phyloP scores from a whole-genome alignment of 2,113 vertebrate species.

The Poeciliopsis turrubarensis region DNA sequence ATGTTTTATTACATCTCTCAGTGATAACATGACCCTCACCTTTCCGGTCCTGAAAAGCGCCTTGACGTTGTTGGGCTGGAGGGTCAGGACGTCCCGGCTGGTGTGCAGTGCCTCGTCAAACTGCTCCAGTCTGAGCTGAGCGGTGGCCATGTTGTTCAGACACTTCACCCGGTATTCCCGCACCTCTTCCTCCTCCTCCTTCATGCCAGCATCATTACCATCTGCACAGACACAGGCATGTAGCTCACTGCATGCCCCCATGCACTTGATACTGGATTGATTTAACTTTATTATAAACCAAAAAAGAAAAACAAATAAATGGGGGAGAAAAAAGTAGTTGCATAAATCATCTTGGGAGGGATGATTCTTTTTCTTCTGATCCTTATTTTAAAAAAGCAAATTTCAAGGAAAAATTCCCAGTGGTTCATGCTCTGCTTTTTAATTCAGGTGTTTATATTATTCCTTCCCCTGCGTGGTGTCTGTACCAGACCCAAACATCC shows the following conservation, averaged over 20 bases:
- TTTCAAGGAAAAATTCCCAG: neutral
- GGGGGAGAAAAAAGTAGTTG: neutral
- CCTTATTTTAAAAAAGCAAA: neutral
- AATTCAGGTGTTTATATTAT: constrained; percentile 6
- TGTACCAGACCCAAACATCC: neutral
- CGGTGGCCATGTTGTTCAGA: constrained; percentile 85
- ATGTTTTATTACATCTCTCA: neutral
- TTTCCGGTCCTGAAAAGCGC: constrained; percentile 84
- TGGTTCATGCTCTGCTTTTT: neutral
- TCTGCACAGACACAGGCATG: constrained; percentile 52
- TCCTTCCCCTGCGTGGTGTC: neutral
- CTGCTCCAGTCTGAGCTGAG: constrained; percentile 83
- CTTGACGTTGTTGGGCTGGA: constrained; percentile 83
- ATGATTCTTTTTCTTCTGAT: neutral
- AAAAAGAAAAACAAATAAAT: no score
- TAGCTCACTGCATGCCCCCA: constrained; percentile 10
- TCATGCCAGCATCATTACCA: constrained; percentile 25
- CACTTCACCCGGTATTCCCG: constrained; percentile 84
- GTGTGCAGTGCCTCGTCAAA: constrained; percentile 78
- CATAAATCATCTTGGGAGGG: neutral
- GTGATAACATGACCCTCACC: constrained; percentile 62
- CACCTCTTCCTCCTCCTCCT: constrained; percentile 81
- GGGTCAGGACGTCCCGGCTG: constrained; percentile 78
- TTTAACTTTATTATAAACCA: neutral
- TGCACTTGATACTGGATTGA: neutral